Evolutionary conservation across 2,888 invertebrate genomes (phyloP), one percentile per base, ranked within the genome.

Genomic region (Netelia inedita): DNA sequence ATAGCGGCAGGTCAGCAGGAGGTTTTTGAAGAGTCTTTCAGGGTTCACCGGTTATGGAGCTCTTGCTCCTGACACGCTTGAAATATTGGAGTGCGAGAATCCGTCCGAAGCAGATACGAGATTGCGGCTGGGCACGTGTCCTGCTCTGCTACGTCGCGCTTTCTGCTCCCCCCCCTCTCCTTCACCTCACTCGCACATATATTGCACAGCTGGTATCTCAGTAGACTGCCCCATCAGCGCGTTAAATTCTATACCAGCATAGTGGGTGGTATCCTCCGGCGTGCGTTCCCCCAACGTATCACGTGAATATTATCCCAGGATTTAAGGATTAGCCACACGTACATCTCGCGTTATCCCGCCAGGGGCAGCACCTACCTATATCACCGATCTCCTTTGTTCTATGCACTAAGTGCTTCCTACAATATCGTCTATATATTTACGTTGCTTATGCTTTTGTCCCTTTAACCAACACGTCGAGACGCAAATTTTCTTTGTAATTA

Each of bases 61-160:
- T 80, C 72, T 89, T 90, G 89, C 87, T 86, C 88, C 87, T 89
- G 91, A 92, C 91, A 90, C 89, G 88, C 80, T 82, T 92, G 91
- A 92, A 91, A 91, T 92, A 92, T 92, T 91, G 89, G 89, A 90
- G 89, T 88, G 88, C 86, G 84, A 87, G 84, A 87, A 28, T 72
- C 57, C 87, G 90, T 92, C 89, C 87, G 87, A 90, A 87, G 91
- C 89, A 90, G 90, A 92, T 90, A 83, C 83, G 86, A 86, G 87
- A 84, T 85, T 83, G 81, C 75, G 79, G 79, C 69, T 21, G 28
- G 41, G 28, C 63, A 21, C 59, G 28, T 63, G 63, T 63, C 21
- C 73, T 21, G 21, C 76, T 23, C 68, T 14, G n/a, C 41, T 41
- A 21, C 28, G 23, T 53, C 68, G 57, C 11, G 14, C 23, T 23